Evolutionary conservation across 2,113 vertebrate species (phyloP), one percentile per base, ranked within the genome.

Genomic region (Datnioides undecimradiatus): DNA sequence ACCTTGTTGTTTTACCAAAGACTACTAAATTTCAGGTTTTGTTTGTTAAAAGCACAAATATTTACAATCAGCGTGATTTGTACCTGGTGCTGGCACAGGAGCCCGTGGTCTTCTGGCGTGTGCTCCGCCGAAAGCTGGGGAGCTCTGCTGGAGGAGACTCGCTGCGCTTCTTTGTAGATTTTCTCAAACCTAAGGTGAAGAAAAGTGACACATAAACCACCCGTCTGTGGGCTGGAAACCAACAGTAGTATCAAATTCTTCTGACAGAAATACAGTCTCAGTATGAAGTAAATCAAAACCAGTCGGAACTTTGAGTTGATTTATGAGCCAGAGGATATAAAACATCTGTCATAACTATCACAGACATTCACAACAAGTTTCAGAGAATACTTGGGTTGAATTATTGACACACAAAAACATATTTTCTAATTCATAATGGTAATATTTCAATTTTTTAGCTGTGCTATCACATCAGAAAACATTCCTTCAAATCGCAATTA

Each of bases 71-170:
- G 49, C 48, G 48, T 27, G 11, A 33, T 31, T 29, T 4, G 70
- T 95, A 99, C 98, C 98, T 99, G 95, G 98, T 99, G 94, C 98
- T 99, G 96, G 98, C 98, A 96, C 98, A 99, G 96, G 98, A 99
- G 97, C 98, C 98, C 98, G 98, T 99, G 98, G 97, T 99, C 97
- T 99, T 99, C 94, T 98, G 98, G 92, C 98, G 96, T 97, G 98
- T 98, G 98, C 98, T 99, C 98, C 98, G 95, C 97, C 98, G 96
- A 95, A 95, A 96, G 94, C 96, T 99, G 97, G 98, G 97, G 98
- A 99, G 98, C 97, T 99, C 98, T 95, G 97, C 97, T 95, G 98
- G 97, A 93, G 98, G 98, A 92, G 98, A 99, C 95, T 99, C 98
- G 94, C 98, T 99, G 92, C 97, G 98, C 92, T 99, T 99, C 96